Evolutionary conservation across 1,140 invertebrate genomes (phyloP).

Genomic region (Neodiprion virginianus): DNA sequence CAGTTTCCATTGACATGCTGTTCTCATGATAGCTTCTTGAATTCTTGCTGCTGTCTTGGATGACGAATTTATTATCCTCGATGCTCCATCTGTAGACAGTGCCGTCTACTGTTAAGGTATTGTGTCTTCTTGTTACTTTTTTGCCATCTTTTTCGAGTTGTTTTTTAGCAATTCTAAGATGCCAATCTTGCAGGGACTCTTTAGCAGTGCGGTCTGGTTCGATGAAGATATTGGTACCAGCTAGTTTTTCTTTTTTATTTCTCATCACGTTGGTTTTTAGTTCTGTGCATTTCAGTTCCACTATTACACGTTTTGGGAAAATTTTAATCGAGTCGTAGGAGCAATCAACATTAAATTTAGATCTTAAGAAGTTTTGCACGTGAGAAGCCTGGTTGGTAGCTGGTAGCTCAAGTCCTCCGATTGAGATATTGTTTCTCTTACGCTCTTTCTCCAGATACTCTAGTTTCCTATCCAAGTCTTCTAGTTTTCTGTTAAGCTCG

Average conservation of each 20-base stretch:
- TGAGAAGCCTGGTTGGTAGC: too few relatives aligned
- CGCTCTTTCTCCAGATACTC: constrained; percentile 12
- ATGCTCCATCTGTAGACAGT: too few relatives aligned
- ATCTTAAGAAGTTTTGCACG: too few relatives aligned
- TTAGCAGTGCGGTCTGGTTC: background rate
- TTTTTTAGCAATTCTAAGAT: constrained; percentile 3
- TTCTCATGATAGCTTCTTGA: too few relatives aligned
- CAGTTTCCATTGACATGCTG: too few relatives aligned
- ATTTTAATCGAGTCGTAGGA: constrained; percentile 4
- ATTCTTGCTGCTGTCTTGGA: too few relatives aligned
- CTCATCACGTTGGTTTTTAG: background rate
- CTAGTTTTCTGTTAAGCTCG: background rate
- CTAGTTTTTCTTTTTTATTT: constrained; percentile 2
- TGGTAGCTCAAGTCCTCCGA: background rate
- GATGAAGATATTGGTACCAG: background rate
- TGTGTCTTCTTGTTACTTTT: constrained; percentile 9
- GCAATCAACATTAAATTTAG: constrained; percentile 11
- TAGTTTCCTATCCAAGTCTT: background rate
- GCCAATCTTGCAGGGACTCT: constrained; percentile 7
- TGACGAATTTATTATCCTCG: too few relatives aligned
- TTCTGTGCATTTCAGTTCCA: constrained; percentile 11
- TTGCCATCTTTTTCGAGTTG: constrained; percentile 12
- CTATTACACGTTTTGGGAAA: constrained; percentile 3
- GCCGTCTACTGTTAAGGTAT: background rate
- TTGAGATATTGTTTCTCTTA: constrained; percentile 5